Evolutionary conservation across 1,140 invertebrate genomes (phyloP).

Genomic region (Lasioglossum albipes): DNA sequence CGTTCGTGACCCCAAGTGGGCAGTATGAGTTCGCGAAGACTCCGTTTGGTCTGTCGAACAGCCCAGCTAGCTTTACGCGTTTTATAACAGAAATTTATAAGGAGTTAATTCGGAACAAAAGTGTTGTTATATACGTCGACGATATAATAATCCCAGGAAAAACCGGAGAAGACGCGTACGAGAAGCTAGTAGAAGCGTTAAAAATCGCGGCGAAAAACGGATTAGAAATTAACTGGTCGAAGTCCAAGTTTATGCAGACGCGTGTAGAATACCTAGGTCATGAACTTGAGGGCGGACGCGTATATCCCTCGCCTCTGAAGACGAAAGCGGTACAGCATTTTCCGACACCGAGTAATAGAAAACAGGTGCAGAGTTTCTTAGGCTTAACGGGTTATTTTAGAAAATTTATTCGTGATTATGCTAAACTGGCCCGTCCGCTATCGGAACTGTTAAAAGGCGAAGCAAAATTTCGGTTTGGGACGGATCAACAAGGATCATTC

Average conservation of each 20-base stretch:
- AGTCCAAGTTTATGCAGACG: background rate
- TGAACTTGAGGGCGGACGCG: background rate
- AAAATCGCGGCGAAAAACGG: background rate
- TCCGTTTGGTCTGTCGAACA: constrained; percentile 70
- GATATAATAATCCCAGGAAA: constrained; percentile 19
- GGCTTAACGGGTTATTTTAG: too few relatives aligned
- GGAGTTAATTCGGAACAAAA: constrained; percentile 22
- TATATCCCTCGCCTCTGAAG: background rate
- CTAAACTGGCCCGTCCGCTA: too few relatives aligned
- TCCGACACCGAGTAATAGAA: background rate
- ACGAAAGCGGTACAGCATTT: background rate
- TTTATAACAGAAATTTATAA: too few relatives aligned
- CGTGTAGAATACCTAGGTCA: constrained; percentile 11
- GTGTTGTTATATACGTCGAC: constrained; percentile 36
- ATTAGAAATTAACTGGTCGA: constrained; percentile 6
- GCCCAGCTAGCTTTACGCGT: constrained; percentile 65
- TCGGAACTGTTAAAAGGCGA: too few relatives aligned
- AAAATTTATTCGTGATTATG: too few relatives aligned
- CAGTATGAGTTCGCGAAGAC: constrained; percentile 67
- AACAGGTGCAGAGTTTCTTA: too few relatives aligned
- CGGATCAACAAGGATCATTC: too few relatives aligned
- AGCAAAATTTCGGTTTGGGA: too few relatives aligned
- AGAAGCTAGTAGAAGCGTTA: background rate
- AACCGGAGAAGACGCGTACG: background rate
- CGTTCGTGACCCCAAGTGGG: constrained; percentile 45